Conservation (phyloP, 2,113 vertebrate species). For the Osmerus mordax region DNA sequence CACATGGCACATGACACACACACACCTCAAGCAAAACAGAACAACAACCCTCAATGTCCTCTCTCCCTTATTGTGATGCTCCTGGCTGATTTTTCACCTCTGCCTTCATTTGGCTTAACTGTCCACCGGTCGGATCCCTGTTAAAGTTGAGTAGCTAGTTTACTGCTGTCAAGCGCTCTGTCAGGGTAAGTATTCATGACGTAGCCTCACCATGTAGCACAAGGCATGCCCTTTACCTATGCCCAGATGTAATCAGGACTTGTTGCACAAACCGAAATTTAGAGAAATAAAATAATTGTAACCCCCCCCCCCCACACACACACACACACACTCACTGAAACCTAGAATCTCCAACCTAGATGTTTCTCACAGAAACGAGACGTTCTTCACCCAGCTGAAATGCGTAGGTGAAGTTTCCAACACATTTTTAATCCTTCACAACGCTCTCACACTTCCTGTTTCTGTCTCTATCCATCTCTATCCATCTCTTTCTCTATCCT, state of each 20-base stretch:
- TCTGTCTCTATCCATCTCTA: too few relatives aligned
- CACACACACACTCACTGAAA: not conserved
- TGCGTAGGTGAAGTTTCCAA: too few relatives aligned
- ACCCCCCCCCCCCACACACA: not conserved
- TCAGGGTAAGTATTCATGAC: constrained; percentile 65
- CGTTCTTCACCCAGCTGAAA: too few relatives aligned
- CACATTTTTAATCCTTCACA: too few relatives aligned
- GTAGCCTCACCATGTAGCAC: constrained; percentile 41
- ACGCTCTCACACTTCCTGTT: too few relatives aligned
- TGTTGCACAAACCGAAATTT: constrained; percentile 61
- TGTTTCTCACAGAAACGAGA: too few relatives aligned
- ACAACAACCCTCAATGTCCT: not conserved
- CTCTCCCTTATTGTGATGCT: constrained; percentile 63
- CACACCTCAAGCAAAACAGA: constrained; percentile 17
- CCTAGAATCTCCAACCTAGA: not conserved
- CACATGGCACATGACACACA: constrained; percentile 11
- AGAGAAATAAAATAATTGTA: constrained; percentile 1
- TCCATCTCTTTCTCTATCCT: too few relatives aligned
- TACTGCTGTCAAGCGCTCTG: constrained; percentile 54
- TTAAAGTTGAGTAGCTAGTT: constrained; percentile 56
- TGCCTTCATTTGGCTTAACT: constrained; percentile 80
- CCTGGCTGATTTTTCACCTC: constrained; percentile 79
- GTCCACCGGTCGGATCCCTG: constrained; percentile 46
- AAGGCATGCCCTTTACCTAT: constrained; percentile 58
- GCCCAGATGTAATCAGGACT: constrained; percentile 53